Evolutionary conservation across 2,113 vertebrate species (phyloP).

Genomic region (Panthera uncia): DNA sequence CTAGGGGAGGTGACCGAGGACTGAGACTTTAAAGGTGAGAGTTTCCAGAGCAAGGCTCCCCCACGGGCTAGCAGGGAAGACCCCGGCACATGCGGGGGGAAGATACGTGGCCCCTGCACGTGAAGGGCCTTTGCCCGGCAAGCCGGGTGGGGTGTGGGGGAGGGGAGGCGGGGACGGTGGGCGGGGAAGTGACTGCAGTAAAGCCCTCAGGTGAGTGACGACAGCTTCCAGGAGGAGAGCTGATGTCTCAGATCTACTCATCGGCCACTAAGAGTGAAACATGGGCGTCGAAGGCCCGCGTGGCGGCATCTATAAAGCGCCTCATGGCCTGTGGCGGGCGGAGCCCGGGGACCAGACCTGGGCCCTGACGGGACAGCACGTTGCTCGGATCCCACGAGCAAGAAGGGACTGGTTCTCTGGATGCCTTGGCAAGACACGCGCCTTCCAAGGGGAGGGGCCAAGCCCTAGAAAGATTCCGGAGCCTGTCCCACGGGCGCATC

Average conservation of each 20-base stretch:
- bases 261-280: not conserved
- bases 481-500: fast-evolving
- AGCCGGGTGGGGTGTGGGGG: too few species aligned
- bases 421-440: not conserved
- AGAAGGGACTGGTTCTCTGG: not conserved
- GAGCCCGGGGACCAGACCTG: not conserved
- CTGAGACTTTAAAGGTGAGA: not conserved
- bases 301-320: not conserved
- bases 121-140: not conserved
- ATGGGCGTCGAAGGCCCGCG: not conserved
- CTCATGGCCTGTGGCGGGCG: not conserved
- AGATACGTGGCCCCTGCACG: not conserved
- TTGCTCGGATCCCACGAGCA: not conserved
- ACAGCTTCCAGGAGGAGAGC: not conserved
- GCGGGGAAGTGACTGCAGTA: too few species aligned
- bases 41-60: not conserved
- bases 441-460: not conserved
- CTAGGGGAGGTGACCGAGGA: not conserved
- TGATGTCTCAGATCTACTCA: not conserved
- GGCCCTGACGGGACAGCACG: not conserved
- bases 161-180: not conserved
- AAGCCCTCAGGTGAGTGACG: not conserved
- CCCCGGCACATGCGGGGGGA: fast-evolving
- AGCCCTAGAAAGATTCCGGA: not conserved
- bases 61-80: not conserved